phyloP scores from a whole-genome alignment of 1,140 invertebrate genomes.

The Latrodectus geometricus region DNA sequence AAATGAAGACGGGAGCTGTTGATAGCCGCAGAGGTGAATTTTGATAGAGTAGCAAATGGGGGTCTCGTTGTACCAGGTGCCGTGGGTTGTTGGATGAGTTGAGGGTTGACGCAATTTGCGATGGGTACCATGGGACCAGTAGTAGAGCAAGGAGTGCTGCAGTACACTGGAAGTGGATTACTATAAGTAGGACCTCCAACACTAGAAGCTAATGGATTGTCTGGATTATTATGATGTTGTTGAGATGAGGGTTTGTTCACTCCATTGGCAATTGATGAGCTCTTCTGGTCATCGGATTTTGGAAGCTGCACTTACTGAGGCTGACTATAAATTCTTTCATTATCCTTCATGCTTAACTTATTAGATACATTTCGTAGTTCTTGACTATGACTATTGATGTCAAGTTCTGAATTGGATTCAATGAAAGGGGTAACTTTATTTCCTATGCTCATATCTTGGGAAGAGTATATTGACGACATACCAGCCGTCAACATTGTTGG shows the following conservation, averaged over 20 bases:
- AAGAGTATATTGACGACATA: constrained; percentile 56
- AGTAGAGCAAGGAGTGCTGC: constrained; percentile 63
- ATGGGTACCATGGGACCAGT: constrained; percentile 65
- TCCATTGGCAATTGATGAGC: constrained; percentile 37
- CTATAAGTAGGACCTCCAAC: constrained; percentile 60
- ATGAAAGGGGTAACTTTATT: constrained; percentile 49
- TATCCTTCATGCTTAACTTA: constrained; percentile 39
- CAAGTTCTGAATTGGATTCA: constrained; percentile 29
- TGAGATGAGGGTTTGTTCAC: constrained; percentile 19
- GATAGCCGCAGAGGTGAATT: constrained; percentile 61
- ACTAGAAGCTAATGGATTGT: constrained; percentile 31
- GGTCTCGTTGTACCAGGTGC: constrained; percentile 35
- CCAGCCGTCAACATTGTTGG: constrained; percentile 59
- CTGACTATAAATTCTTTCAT: constrained; percentile 63
- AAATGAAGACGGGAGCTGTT: constrained; percentile 80
- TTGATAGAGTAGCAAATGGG: constrained; percentile 48
- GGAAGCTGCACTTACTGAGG: constrained; percentile 58
- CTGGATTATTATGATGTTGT: constrained; percentile 18
- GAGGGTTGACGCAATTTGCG: constrained; percentile 63
- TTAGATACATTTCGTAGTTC: constrained; percentile 27
- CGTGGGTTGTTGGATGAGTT: constrained; percentile 62
- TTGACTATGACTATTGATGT: constrained; percentile 19
- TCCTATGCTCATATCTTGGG: constrained; percentile 52
- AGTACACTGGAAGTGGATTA: constrained; percentile 63
- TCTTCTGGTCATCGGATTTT: constrained; percentile 40